Conservation (phyloP, 2,888 invertebrate species). For the Nematopogon swammerdamellus region DNA sequence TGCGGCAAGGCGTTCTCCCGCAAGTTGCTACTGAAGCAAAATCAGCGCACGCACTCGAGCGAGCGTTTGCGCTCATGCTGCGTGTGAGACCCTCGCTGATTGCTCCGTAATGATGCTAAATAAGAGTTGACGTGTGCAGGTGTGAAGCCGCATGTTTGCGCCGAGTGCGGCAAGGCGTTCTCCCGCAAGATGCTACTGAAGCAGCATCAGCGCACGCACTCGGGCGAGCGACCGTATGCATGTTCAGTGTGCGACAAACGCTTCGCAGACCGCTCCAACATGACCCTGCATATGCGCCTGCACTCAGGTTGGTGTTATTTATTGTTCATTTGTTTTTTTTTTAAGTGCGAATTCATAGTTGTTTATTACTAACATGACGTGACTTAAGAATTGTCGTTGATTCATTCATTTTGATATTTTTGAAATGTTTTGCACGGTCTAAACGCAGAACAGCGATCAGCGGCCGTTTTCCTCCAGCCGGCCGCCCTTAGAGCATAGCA, state of each 20-base stretch:
- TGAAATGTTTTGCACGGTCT: too few relatives aligned
- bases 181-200: slow-evolving; percentile 81
- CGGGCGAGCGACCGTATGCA: slow-evolving; percentile 76
- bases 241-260: slow-evolving; percentile 79
- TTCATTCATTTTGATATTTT: too few relatives aligned
- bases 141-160: slow-evolving; percentile 20
- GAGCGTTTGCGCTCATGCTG: too few relatives aligned
- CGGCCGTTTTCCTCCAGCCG: too few relatives aligned
- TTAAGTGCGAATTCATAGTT: too few relatives aligned
- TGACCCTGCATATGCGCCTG: slow-evolving; percentile 76
- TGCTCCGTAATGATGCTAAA: not conserved
- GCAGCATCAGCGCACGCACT: slow-evolving; percentile 79
- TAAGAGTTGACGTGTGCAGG: too few relatives aligned
- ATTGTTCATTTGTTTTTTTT: too few relatives aligned
- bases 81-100: not conserved
- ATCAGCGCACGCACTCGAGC: slow-evolving; percentile 79
- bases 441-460: too few relatives aligned
- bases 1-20: slow-evolving; percentile 81
- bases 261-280: slow-evolving; percentile 81
- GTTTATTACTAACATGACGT: too few relatives aligned
- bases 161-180: slow-evolving; percentile 82
- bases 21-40: slow-evolving; percentile 82
- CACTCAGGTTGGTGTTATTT: slow-evolving; percentile 61
- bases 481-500: too few relatives aligned
- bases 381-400: too few relatives aligned